phyloP scores from a whole-genome alignment of 2,113 vertebrate species.

The Pseudopipra pipra region DNA sequence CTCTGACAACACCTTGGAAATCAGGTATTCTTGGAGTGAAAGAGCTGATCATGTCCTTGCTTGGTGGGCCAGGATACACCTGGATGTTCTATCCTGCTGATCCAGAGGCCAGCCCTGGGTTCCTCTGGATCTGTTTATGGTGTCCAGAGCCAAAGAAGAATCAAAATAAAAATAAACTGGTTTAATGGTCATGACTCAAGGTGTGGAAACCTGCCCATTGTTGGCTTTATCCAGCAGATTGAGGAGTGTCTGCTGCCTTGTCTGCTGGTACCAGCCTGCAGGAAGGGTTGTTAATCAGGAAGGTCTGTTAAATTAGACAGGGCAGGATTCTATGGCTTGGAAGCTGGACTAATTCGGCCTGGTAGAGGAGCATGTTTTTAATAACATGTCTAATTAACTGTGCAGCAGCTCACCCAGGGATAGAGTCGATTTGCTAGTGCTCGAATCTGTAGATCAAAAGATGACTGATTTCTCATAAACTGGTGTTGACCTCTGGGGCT shows the following conservation, averaged over 20 bases:
- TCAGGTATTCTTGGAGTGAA: neutral
- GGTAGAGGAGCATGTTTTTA: constrained; percentile 38
- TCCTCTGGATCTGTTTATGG: neutral
- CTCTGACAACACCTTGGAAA: neutral
- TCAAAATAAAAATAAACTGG: neutral
- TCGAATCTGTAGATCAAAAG: constrained; percentile 9
- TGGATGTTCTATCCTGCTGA: neutral
- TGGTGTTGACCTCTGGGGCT: neutral
- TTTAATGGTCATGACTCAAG: neutral
- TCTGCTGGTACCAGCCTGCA: neutral
- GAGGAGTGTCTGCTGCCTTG: neutral
- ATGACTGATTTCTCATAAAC: constrained; percentile 29
- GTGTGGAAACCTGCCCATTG: neutral
- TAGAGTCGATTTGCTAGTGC: neutral
- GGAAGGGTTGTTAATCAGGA: neutral
- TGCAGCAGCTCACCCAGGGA: constrained; percentile 19
- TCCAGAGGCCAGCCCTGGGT: neutral
- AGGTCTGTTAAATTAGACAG: constrained; percentile 39
- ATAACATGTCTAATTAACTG: constrained; percentile 37
- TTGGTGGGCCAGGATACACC: neutral
- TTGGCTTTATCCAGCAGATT: neutral
- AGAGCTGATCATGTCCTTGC: neutral
- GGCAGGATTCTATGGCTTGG: constrained; percentile 30
- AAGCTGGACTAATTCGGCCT: neutral
- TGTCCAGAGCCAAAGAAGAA: neutral